These are phyloP conservation scores for Tor tambroides DNA, from an alignment of 2,113 vertebrate species.

Conservation along the genomic window DNA sequence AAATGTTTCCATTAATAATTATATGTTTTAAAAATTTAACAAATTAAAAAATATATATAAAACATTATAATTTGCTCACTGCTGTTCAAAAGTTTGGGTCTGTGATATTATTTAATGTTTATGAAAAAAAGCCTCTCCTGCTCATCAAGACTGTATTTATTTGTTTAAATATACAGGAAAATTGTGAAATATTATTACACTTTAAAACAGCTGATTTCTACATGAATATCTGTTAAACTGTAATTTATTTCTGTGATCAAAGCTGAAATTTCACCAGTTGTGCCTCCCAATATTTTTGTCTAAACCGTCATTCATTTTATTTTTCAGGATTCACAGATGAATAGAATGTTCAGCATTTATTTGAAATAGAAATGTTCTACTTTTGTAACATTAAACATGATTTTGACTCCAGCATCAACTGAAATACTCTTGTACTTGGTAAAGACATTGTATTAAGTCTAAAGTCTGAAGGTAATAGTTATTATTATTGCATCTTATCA, in stretches of 20 bases:
- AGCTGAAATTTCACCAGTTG: too few species aligned
- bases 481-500: constrained; percentile 12
- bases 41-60: too few species aligned
- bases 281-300: too few species aligned
- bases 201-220: not conserved
- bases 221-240: not conserved
- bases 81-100: not conserved
- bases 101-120: not conserved
- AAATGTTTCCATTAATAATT: too few species aligned
- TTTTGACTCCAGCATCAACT: not conserved
- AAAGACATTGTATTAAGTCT: not conserved
- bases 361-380: not conserved
- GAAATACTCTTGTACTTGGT: not conserved
- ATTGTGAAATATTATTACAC: not conserved
- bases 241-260: not conserved
- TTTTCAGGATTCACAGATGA: not conserved
- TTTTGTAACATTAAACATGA: not conserved
- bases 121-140: not conserved
- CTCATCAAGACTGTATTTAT: too few species aligned
- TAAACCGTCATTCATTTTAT: too few species aligned
- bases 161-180: not conserved
- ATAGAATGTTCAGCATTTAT: not conserved
- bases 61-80: not conserved
- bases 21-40: too few species aligned
- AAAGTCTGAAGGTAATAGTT: not conserved